Percentiles rank a stretch among this genome's conserved stretches.
Conservation (phyloP, 2,113 vertebrate species). For the Oreochromis aureus region DNA sequence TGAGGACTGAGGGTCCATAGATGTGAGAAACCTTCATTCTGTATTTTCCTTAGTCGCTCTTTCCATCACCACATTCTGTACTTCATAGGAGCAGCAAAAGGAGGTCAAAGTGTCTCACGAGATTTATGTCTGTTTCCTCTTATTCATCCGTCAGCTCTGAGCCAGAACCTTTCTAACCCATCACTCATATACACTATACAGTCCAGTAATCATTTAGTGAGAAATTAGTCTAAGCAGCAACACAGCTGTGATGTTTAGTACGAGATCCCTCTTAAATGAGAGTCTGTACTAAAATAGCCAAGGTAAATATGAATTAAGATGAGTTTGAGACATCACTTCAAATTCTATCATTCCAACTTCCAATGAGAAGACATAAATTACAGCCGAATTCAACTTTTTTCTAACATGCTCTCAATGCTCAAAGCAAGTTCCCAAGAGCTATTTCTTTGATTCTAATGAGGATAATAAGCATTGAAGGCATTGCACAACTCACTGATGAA, state of each 20-base stretch:
- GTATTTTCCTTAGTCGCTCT: background rate
- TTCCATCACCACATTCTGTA: background rate
- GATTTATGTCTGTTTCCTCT: background rate
- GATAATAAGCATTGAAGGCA: background rate
- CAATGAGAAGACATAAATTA: background rate
- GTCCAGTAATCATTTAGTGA: background rate
- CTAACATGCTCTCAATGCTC: background rate
- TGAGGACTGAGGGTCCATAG: background rate
- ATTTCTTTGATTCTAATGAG: background rate
- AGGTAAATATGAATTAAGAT: background rate
- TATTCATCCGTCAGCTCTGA: background rate
- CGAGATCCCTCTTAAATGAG: background rate
- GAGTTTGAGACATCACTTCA: background rate
- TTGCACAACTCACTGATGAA: background rate
- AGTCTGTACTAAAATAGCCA: background rate
- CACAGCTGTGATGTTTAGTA: background rate
- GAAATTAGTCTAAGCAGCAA: background rate
- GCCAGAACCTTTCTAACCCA: background rate
- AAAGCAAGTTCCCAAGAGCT: background rate
- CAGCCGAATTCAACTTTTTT: background rate
- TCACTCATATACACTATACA: background rate
- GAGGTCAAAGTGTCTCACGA: constrained; percentile 29
- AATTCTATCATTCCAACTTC: background rate
- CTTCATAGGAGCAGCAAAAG: constrained; percentile 20
- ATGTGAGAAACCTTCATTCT: background rate